Percentiles rank a stretch among this genome's conserved stretches.
phyloP scores from a whole-genome alignment of 2,888 invertebrate species.

The Gnatocerus cornutus region DNA sequence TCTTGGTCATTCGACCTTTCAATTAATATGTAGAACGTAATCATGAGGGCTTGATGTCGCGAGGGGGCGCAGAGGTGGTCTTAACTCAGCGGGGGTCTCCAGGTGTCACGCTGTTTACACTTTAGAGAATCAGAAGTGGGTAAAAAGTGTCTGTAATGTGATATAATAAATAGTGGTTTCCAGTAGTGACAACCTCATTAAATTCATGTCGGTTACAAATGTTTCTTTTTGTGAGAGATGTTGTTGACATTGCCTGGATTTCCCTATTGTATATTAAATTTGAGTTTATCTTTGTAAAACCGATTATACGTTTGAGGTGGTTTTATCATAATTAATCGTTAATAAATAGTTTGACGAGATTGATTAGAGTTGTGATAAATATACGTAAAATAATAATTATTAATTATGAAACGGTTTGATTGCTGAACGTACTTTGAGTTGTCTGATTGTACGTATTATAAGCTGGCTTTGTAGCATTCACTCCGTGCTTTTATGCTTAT shows the following conservation, averaged over 20 bases:
- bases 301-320: not conserved
- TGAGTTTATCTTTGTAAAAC: not conserved
- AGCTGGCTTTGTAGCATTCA: conserved; percentile 46
- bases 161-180: conserved; percentile 43
- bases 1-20: conserved; percentile 3
- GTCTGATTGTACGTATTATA: conserved; percentile 39
- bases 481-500: conserved; percentile 48
- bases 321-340: conserved; percentile 11
- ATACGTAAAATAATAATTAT: conserved; percentile 44
- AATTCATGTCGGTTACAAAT: conserved; percentile 15
- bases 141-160: conserved; percentile 42
- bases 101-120: conserved; percentile 57
- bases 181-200: conserved; percentile 21
- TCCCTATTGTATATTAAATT: conserved; percentile 12
- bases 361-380: conserved; percentile 25
- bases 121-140: conserved; percentile 53
- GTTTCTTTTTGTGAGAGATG: not conserved
- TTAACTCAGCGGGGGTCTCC: conserved; percentile 51
- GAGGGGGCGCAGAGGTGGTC: conserved; percentile 38
- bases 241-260: not conserved
- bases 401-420: conserved; percentile 26
- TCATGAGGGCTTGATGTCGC: not conserved
- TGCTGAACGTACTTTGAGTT: conserved; percentile 29
- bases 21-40: too few relatives aligned
- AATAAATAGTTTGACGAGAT: conserved; percentile 23